Conservation (phyloP, 2,797 vertebrate genomes). For the Epinephelus awoara region DNA sequence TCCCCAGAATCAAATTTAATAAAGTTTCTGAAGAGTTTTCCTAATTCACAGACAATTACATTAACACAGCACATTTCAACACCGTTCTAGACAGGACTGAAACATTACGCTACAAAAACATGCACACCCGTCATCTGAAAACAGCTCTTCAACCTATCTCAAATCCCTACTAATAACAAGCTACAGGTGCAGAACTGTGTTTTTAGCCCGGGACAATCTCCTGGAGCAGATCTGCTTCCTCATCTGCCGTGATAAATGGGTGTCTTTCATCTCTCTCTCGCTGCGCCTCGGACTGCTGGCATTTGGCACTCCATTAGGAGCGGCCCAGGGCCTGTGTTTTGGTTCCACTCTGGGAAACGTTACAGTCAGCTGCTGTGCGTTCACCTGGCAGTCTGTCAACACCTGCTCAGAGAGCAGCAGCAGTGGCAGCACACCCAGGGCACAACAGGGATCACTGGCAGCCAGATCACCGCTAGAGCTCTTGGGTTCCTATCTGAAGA, state of each 20-base stretch:
- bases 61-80: conserved; percentile 44
- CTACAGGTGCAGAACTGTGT: conserved; percentile 72
- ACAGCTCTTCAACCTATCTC: conserved; percentile 42
- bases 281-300: conserved; percentile 53
- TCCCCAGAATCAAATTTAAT: background rate
- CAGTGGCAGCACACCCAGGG: conserved; percentile 62
- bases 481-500: conserved; percentile 68
- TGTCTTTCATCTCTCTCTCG: conserved; percentile 73
- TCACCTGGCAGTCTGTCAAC: conserved; percentile 79
- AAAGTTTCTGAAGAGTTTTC: conserved; percentile 20
- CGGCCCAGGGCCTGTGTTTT: conserved; percentile 62
- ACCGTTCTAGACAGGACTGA: conserved; percentile 21
- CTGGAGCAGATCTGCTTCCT: conserved; percentile 67
- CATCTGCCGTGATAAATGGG: conserved; percentile 71
- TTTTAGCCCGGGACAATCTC: conserved; percentile 57
- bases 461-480: conserved; percentile 55
- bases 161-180: conserved; percentile 65
- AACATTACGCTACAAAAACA: conserved; percentile 55
- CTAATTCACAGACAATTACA: conserved; percentile 26
- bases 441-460: conserved; percentile 71
- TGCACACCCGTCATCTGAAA: conserved; percentile 30
- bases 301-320: conserved; percentile 71
- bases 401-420: conserved; percentile 60
- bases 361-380: conserved; percentile 61
- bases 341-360: conserved; percentile 68